phyloP scores from a whole-genome alignment of 2,888 invertebrate genomes.

The Dyspetes luteomarginatus region DNA sequence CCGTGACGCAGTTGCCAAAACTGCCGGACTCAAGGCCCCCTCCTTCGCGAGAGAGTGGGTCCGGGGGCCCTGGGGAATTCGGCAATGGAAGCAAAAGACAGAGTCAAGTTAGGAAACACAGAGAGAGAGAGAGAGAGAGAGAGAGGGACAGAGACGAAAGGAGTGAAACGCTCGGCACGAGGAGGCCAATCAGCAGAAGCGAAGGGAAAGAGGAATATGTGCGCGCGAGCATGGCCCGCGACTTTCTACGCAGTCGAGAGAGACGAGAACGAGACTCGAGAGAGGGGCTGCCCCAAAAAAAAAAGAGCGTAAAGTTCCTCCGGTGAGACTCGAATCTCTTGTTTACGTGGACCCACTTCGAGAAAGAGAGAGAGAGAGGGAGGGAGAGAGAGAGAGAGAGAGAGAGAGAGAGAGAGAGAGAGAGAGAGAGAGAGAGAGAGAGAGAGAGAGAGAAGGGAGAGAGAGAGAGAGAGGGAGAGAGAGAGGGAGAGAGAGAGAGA shows the following conservation, averaged over 20 bases:
- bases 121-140: constrained; percentile 36
- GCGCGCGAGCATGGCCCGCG: constrained; percentile 63
- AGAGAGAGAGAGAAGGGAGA: constrained; percentile 10
- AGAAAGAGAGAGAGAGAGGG: constrained; percentile 13
- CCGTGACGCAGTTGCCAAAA: constrained; percentile 79
- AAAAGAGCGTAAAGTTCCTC: constrained; percentile 55
- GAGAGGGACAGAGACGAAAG: constrained; percentile 40
- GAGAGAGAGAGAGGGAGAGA: constrained; percentile 21
- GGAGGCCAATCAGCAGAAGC: constrained; percentile 42
- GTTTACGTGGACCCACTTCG: constrained; percentile 64
- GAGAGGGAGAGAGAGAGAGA: constrained; percentile 15
- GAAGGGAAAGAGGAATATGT: constrained; percentile 54
- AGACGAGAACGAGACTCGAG: constrained; percentile 57
- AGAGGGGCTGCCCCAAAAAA: constrained; percentile 66
- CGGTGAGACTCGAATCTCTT: constrained; percentile 64
- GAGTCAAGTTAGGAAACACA: not conserved
- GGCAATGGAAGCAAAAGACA: constrained; percentile 33
- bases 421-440: constrained; percentile 25
- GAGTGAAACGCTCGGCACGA: constrained; percentile 55
- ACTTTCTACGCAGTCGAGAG: constrained; percentile 77
- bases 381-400: constrained; percentile 24
- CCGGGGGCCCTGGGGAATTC: constrained; percentile 59
- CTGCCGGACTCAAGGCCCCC: constrained; percentile 71
- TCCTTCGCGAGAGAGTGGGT: constrained; percentile 61
- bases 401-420: constrained; percentile 8